A percentile compares a stretch with the other conserved stretches of the same genome.
These are phyloP conservation scores for Zophobas morio DNA, from an alignment of 1,140 invertebrate species.

Conservation along the genomic window DNA sequence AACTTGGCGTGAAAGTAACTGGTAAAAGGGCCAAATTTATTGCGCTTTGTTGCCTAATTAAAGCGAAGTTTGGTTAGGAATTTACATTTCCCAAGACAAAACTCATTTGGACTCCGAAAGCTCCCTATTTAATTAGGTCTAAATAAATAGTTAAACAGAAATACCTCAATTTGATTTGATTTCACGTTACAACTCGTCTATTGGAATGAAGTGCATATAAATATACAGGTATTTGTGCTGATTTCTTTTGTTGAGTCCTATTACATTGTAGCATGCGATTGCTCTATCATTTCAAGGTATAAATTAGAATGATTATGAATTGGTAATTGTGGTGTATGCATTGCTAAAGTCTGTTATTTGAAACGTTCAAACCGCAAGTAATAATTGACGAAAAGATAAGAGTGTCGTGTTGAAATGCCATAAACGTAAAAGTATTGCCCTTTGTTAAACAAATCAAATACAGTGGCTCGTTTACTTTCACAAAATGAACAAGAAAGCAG, in stretches of 20 bases:
- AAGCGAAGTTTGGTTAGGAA: slow-evolving; percentile 53
- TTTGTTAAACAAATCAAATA: slow-evolving; percentile 32
- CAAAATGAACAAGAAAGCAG: slow-evolving; percentile 1
- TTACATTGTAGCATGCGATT: background rate
- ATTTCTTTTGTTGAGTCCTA: background rate
- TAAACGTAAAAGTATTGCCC: slow-evolving; percentile 19
- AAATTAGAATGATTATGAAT: slow-evolving; percentile 9
- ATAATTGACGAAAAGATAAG: slow-evolving; percentile 25
- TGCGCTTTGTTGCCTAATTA: slow-evolving; percentile 54
- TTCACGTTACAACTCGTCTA: background rate
- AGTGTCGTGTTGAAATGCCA: slow-evolving; percentile 31
- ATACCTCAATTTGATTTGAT: slow-evolving; percentile 48
- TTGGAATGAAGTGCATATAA: no score
- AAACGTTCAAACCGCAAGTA: slow-evolving; percentile 1
- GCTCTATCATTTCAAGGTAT: slow-evolving; percentile 17
- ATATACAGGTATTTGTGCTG: no score
- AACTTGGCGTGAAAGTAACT: slow-evolving; percentile 45
- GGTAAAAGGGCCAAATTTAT: slow-evolving; percentile 53
- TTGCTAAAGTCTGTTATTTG: slow-evolving; percentile 14
- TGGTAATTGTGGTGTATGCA: background rate
- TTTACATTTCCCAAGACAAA: slow-evolving; percentile 56
- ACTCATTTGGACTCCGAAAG: slow-evolving; percentile 52
- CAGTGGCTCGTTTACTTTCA: background rate
- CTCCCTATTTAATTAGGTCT: slow-evolving; percentile 52
- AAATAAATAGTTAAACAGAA: slow-evolving; percentile 52